Conservation (phyloP, 2,888 invertebrate species). For the Drosophila emarginata region DNA sequence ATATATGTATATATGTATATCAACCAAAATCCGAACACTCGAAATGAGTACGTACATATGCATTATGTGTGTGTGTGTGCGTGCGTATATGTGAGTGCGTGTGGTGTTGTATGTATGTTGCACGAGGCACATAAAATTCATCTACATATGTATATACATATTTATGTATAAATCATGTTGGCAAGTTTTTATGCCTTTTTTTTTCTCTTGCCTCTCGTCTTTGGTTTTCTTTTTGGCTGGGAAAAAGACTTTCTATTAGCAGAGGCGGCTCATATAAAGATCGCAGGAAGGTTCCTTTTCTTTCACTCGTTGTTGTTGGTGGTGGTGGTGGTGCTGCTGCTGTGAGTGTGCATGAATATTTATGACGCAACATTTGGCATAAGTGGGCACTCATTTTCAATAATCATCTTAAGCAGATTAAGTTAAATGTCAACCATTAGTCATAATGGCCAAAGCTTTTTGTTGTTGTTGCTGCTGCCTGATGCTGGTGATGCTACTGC, state of each 20-base stretch:
- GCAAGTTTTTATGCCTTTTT: constrained; percentile 73
- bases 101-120: constrained; percentile 9
- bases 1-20: constrained; percentile 22
- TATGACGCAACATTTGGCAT: constrained; percentile 78
- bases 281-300: constrained; percentile 7
- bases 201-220: background rate
- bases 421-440: constrained; percentile 77
- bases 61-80: constrained; percentile 44
- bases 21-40: constrained; percentile 5
- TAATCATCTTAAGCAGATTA: constrained; percentile 77
- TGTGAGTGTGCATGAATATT: constrained; percentile 70
- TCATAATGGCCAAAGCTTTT: constrained; percentile 73
- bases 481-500: background rate
- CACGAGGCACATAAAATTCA: constrained; percentile 11
- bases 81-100: constrained; percentile 7
- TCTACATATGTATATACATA: constrained; percentile 20
- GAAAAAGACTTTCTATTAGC: constrained; percentile 71
- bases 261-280: constrained; percentile 52
- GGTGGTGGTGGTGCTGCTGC: constrained; percentile 15
- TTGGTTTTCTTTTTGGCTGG: constrained; percentile 27
- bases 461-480: background rate
- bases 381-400: constrained; percentile 76
- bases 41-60: constrained; percentile 49
- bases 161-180: constrained; percentile 76
- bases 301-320: constrained; percentile 4